phyloP scores from a whole-genome alignment of 2,113 vertebrate genomes.

The Nansenia antarctica region DNA sequence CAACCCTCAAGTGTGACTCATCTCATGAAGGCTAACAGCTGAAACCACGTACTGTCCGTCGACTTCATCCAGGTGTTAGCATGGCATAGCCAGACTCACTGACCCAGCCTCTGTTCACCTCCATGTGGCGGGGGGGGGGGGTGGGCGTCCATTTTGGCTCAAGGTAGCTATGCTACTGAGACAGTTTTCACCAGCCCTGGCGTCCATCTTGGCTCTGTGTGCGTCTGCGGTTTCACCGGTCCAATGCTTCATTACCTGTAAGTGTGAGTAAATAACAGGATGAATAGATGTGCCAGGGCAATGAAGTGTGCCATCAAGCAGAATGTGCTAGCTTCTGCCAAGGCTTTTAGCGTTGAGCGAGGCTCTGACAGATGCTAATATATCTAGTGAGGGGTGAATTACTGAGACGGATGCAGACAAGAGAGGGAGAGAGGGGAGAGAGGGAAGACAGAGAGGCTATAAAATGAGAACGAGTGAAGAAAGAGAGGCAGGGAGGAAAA shows the following conservation, averaged over 20 bases:
- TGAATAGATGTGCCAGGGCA: conserved; percentile 47
- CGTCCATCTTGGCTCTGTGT: conserved; percentile 45
- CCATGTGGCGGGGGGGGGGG: too few species aligned
- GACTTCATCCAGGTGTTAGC: too few species aligned
- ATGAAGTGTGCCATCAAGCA: conserved; percentile 47
- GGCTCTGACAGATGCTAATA: conserved; percentile 58
- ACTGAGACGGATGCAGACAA: conserved; percentile 38
- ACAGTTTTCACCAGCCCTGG: conserved; percentile 41
- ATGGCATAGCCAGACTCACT: too few species aligned
- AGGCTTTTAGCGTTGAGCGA: conserved; percentile 38
- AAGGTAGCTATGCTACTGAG: background rate
- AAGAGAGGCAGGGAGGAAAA: background rate
- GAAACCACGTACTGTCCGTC: too few species aligned
- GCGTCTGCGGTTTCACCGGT: conserved; percentile 38
- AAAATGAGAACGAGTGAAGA: background rate
- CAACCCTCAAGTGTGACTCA: too few species aligned
- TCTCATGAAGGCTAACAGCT: too few species aligned
- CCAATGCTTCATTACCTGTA: conserved; percentile 50
- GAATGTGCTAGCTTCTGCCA: conserved; percentile 33
- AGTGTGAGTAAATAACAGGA: conserved; percentile 53
- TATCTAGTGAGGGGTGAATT: conserved; percentile 54
- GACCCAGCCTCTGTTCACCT: too few species aligned
- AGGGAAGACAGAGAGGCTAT: conserved; percentile 10
- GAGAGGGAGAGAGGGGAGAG: background rate
- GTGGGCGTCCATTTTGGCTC: background rate